Evolutionary conservation across 2,797 vertebrate genomes (phyloP).

Genomic region (Cyclopterus lumpus): DNA sequence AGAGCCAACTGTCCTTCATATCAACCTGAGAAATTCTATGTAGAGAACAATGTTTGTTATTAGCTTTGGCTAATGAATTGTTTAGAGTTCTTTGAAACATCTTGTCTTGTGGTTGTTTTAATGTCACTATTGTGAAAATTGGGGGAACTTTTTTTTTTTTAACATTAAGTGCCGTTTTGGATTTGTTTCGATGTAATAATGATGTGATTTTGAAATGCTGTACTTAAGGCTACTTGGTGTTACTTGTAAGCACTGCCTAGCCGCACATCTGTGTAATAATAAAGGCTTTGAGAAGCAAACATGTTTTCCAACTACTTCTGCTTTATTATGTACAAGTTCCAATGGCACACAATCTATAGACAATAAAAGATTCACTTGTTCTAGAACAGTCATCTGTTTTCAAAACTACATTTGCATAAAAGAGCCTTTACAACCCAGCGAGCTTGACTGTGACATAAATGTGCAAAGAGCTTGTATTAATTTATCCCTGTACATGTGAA

Average conservation of each 20-base stretch:
- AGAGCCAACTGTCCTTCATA: constrained; percentile 59
- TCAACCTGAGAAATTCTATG: constrained; percentile 44
- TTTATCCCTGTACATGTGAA: constrained; percentile 21
- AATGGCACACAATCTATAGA: constrained; percentile 27
- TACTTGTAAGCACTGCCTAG: constrained; percentile 80
- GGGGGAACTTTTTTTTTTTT: constrained; percentile 28
- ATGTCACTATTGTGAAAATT: constrained; percentile 57
- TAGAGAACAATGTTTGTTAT: constrained; percentile 61
- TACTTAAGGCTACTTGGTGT: constrained; percentile 76
- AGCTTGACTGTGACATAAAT: constrained; percentile 22
- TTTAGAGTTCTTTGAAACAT: constrained; percentile 45
- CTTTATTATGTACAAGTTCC: constrained; percentile 59
- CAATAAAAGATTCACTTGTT: constrained; percentile 24
- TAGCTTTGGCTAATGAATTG: constrained; percentile 45
- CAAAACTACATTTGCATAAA: constrained; percentile 35
- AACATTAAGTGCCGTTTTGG: constrained; percentile 73
- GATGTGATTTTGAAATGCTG: constrained; percentile 78
- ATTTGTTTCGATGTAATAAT: constrained; percentile 74
- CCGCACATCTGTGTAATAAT: constrained; percentile 79
- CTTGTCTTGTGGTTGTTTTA: constrained; percentile 70
- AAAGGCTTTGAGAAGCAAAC: constrained; percentile 75
- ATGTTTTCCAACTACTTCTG: constrained; percentile 14
- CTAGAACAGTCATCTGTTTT: constrained; percentile 26
- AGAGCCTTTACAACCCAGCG: constrained; percentile 19
- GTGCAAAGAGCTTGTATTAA: constrained; percentile 49